Percentiles rank a stretch among this genome's conserved stretches.
phyloP scores from a whole-genome alignment of 2,113 vertebrate species.

The Arenaria interpres region DNA sequence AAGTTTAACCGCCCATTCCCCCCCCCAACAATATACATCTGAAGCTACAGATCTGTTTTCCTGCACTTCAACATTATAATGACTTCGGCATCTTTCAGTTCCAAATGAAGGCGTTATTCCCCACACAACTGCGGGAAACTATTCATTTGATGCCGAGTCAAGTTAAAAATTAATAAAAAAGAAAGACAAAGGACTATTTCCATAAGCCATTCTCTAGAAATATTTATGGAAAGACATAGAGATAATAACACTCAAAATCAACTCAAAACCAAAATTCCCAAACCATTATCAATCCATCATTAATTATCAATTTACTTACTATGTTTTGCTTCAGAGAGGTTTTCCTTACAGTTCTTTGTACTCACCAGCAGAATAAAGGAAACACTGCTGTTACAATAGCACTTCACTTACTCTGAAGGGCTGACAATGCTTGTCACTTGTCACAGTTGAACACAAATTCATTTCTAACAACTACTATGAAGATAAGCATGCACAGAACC shows the following conservation, averaged over 20 bases:
- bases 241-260: not conserved
- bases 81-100: not conserved
- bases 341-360: not conserved
- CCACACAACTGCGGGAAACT: not conserved
- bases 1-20: not conserved
- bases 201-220: not conserved
- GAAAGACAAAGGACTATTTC: not conserved
- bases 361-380: not conserved
- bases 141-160: not conserved
- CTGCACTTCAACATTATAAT: not conserved
- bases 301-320: not conserved
- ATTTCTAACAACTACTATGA: not conserved
- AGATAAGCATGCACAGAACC: not conserved
- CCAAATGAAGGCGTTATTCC: not conserved
- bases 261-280: not conserved
- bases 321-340: not conserved
- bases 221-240: not conserved
- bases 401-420: not conserved
- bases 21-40: not conserved
- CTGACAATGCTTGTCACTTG: not conserved
- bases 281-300: not conserved
- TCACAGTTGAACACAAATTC: not conserved
- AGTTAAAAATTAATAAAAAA: not conserved
- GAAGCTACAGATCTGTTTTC: not conserved
- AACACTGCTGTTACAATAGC: not conserved